Conservation (phyloP, 2,888 invertebrate species). For the Tetragnatha montana region DNA sequence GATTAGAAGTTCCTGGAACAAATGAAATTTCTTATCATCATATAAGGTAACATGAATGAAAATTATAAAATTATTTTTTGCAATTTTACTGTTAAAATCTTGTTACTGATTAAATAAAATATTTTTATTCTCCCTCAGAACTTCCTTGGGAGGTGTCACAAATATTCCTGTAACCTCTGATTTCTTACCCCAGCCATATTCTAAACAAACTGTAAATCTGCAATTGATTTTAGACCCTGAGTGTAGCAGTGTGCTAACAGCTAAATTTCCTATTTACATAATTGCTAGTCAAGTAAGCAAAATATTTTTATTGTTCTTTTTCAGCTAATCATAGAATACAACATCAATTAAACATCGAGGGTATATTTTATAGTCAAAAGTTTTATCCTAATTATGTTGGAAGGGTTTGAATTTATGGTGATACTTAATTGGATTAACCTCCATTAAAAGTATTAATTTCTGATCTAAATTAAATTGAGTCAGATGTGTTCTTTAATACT, state of each 20-base stretch:
- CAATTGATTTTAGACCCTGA: constrained; percentile 72
- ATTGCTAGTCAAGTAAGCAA: constrained; percentile 53
- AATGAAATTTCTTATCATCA: constrained; percentile 58
- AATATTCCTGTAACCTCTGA: constrained; percentile 34
- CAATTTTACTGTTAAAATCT: not conserved
- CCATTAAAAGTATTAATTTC: no score
- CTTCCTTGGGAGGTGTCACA: constrained; percentile 54
- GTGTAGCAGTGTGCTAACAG: constrained; percentile 68
- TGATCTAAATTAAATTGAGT: no score
- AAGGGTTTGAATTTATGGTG: no score
- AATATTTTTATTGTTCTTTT: not conserved
- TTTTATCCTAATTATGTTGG: no score
- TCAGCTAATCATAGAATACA: not conserved
- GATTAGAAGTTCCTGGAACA: constrained; percentile 37
- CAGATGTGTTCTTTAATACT: no score
- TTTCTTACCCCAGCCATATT: constrained; percentile 8
- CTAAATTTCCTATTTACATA: constrained; percentile 41
- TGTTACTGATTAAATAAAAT: not conserved
- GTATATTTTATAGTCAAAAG: not conserved
- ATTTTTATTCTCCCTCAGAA: constrained; percentile 19
- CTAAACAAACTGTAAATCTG: constrained; percentile 44
- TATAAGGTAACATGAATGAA: constrained; percentile 39
- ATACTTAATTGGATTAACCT: no score
- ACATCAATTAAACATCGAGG: not conserved
- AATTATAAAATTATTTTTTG: no score